Conservation (phyloP, 2,113 vertebrate species). For the Ammospiza nelsoni region DNA sequence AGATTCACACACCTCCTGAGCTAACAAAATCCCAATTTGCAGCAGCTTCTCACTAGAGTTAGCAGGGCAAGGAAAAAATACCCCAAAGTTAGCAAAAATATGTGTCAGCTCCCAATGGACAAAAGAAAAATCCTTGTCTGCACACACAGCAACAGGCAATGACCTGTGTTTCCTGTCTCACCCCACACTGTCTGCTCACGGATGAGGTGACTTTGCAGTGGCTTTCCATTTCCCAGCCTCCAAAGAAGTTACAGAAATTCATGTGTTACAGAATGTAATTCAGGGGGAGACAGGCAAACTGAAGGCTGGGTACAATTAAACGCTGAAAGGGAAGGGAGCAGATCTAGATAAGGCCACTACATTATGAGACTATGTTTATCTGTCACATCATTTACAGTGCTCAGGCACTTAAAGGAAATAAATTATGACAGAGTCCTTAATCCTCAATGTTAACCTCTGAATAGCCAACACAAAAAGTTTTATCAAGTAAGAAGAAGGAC, state of each 20-base stretch:
- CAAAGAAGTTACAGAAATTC: background rate
- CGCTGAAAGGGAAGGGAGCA: background rate
- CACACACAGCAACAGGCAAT: slow-evolving; percentile 24
- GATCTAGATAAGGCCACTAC: background rate
- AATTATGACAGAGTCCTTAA: background rate
- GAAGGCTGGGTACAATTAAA: background rate
- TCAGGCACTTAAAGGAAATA: background rate
- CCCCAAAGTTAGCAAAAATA: slow-evolving; percentile 46
- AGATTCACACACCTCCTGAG: background rate
- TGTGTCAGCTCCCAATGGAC: background rate
- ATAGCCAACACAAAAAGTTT: background rate
- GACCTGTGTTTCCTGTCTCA: slow-evolving; percentile 51
- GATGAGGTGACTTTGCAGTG: slow-evolving; percentile 6
- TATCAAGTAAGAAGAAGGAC: background rate
- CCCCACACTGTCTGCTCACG: background rate
- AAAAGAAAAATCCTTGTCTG: slow-evolving; percentile 40
- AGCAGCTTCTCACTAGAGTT: background rate
- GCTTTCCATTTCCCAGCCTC: background rate
- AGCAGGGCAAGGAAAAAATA: slow-evolving; percentile 22
- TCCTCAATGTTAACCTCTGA: background rate
- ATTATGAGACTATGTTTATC: background rate
- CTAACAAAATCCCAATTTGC: background rate
- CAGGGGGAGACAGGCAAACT: background rate
- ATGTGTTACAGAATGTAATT: background rate
- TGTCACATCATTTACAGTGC: background rate